Evolutionary conservation across 2,888 invertebrate species (phyloP), one percentile per base, ranked within the genome.

Genomic region (Callyntrura guangdongensis): DNA sequence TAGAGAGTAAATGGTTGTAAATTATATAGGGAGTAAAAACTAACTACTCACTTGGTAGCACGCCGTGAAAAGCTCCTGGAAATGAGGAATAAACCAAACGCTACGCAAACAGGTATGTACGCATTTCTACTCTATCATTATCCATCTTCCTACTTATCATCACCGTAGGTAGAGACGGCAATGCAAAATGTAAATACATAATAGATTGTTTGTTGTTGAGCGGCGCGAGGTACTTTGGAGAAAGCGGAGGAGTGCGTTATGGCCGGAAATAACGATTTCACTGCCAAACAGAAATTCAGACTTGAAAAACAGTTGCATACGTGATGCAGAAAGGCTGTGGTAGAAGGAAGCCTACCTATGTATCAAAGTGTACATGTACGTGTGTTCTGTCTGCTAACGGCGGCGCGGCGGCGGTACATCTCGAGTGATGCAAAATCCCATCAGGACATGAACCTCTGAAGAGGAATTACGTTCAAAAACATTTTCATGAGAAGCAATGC

Each of bases 391-490:
- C 20, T 61, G 36, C 36, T 36, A 36, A 36, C 61, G 1, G 14
- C 27, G 6, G 11, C 67, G 27, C 61, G 1, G 14, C 27, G 6
- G 11, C 67, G 27, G 2, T 22, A 12, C 67, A 67, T 67, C 27
- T 12, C 27, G 20, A 61, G 5, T 27, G 27, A 67, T 67, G 67
- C 27, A 67, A 20, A 67, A 67, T 67, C 27, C 67, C 67, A 67
- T 67, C 14, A 27, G 25, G 67, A 67, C 27, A 67, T 67, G 67
- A 67, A 27, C 67, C 67, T 67, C 67, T 27, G 67, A 27, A 67
- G 67, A 67, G 53, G 53, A 72, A 72, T 84, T 84, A 56, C 53
- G 72, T 72, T 67, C 69, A 56, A 69, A 64, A 64, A 72, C 53
- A 45, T 69, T 61, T 53, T 83, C 67, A 72, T 84, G 22, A 72